These are phyloP conservation scores for Trimorus sp. DNA, from an alignment of 2,888 invertebrate genomes.

Conservation along the genomic window DNA sequence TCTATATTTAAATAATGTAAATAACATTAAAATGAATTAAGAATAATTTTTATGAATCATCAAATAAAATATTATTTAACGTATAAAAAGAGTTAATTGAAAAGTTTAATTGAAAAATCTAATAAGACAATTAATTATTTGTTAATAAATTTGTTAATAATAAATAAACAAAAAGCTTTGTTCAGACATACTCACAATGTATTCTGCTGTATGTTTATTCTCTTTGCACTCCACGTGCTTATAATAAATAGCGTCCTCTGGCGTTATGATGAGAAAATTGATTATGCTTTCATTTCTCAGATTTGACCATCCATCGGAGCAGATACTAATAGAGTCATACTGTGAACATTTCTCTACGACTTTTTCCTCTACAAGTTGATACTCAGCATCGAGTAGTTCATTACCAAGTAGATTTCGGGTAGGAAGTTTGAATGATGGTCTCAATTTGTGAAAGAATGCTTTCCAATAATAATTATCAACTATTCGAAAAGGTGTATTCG, in stretches of 20 bases:
- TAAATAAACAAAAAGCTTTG: background rate
- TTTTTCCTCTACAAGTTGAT: constrained; percentile 15
- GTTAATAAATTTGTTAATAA: no score
- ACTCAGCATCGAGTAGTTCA: constrained; percentile 16
- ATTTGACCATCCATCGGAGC: constrained; percentile 40
- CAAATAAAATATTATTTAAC: constrained; percentile 1
- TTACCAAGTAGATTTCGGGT: constrained; percentile 4
- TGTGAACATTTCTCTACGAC: constrained; percentile 18
- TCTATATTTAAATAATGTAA: background rate
- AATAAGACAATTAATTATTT: constrained; percentile 7
- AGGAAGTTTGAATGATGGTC: constrained; percentile 15
- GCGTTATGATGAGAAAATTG: constrained; percentile 36
- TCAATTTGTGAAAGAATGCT: constrained; percentile 21
- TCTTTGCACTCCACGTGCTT: constrained; percentile 20
- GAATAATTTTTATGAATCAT: background rate
- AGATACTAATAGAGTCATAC: constrained; percentile 18
- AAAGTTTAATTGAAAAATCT: background rate
- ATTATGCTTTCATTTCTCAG: constrained; percentile 35
- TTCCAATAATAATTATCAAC: constrained; percentile 35
- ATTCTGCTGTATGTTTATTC: constrained; percentile 29
- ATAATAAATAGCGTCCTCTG: constrained; percentile 16
- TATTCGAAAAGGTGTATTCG: constrained; percentile 22
- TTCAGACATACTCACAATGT: constrained; percentile 22
- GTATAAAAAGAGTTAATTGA: constrained; percentile 2
- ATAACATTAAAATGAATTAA: no score